Base-by-base conservation (phyloP, 2,888 invertebrate species). In the Cremastinae sp. region DNA sequence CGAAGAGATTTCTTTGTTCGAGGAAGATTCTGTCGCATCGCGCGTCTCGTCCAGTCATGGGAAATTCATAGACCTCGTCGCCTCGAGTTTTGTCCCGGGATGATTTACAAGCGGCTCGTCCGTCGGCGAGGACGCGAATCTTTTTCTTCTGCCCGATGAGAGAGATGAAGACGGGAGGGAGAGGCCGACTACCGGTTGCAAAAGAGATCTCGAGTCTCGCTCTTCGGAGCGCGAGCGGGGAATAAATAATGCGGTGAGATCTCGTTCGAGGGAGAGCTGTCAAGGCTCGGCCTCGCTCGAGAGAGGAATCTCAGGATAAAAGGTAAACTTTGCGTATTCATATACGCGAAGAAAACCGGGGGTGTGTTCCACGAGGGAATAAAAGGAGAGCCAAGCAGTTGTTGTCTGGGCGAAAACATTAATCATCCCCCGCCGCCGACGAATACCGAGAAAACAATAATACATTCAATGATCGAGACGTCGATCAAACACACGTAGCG, bases 231-330 rank as follows among this genome's bases (percentile, higher is more conserved):
- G 72, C 75, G 68, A 68, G 72, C 51, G 38, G 64, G 64, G 75
- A 76, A 76, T 76, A 76, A 76, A 64, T 76, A 73, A 76, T 76
- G 76, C 68, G 62, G 53, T 20, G 69, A 62, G 68, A 69, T 59
- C 41, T 36, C 68, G 14, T 22, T 62, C 53, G 18, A 58, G 49
- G 20, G 66, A 56, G 66, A 43, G 54, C 43, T 20, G 34, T 43
- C 22, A 14, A 16, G 54, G 43, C 38, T 8, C 20, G n/a, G 53
- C 61, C 45, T 62, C 43, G 53, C 61, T 22, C 62, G 65, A 66
- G 66, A 66, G 66, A 72, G 65, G 71, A 61, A 65, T 49, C 65
- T 41, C 22, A 45, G 56, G 72, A 75, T 75, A 71, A 75, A 71
- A 75, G 71, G 71, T 49, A 61, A 71, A 53, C 61, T 68, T 72